phyloP scores from a whole-genome alignment of 2,113 vertebrate genomes.

The Hyperopisus bebe region DNA sequence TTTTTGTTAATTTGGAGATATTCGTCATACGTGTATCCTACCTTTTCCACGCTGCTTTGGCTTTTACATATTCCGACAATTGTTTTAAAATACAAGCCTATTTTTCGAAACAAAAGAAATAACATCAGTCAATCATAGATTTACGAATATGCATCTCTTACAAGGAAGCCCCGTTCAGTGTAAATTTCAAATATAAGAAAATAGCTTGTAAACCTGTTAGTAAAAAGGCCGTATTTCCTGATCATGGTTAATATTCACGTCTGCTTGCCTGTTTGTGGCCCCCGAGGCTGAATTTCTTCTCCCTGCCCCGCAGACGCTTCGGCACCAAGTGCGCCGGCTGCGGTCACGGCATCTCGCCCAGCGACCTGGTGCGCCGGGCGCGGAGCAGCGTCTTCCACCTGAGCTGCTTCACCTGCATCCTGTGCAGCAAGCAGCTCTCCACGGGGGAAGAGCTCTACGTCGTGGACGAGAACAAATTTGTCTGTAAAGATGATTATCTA shows the following conservation, averaged over 20 bases:
- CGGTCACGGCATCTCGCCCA: slow-evolving; percentile 90
- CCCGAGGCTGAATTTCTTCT: not conserved
- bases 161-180: not conserved
- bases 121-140: not conserved
- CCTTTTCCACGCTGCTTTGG: not conserved
- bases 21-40: not conserved
- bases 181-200: not conserved
- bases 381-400: slow-evolving; percentile 97
- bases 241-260: not conserved
- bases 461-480: slow-evolving; percentile 93
- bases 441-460: slow-evolving; percentile 97
- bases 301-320: slow-evolving; percentile 70
- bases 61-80: not conserved
- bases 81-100: not conserved
- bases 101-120: not conserved
- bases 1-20: not conserved
- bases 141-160: not conserved
- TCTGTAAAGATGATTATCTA: slow-evolving; percentile 97
- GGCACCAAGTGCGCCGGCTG: slow-evolving; percentile 97
- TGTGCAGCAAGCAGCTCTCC: slow-evolving; percentile 97
- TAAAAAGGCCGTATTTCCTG: not conserved
- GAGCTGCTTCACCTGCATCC: slow-evolving; percentile 97
- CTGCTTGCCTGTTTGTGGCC: not conserved
- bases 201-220: not conserved
- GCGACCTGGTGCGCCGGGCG: slow-evolving; percentile 89